Evolutionary conservation across 2,888 invertebrate genomes (phyloP).

Genomic region (Brenthis ino): DNA sequence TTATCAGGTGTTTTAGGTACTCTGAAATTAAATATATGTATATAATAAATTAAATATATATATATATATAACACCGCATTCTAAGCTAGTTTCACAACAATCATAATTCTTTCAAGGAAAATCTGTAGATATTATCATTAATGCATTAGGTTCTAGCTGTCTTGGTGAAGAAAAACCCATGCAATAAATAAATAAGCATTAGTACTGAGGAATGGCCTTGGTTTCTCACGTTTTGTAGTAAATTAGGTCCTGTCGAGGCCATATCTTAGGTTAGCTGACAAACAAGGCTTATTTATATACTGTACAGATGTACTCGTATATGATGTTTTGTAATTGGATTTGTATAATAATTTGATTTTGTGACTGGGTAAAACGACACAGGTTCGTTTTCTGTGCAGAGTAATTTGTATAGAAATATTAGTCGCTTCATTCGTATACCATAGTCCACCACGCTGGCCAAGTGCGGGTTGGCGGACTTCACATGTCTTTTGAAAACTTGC

Average conservation of each 20-base stretch:
- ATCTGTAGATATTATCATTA: slow-evolving; percentile 3
- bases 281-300: not conserved
- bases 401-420: too few relatives aligned
- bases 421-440: too few relatives aligned
- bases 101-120: slow-evolving; percentile 13
- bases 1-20: not conserved
- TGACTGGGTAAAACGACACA: too few relatives aligned
- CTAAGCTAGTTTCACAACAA: not conserved
- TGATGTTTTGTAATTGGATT: too few relatives aligned
- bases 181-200: not conserved
- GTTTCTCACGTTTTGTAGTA: slow-evolving; percentile 18
- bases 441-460: too few relatives aligned
- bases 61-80: not conserved
- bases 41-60: too few relatives aligned
- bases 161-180: slow-evolving; percentile 12
- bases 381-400: not conserved
- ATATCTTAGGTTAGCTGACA: slow-evolving; percentile 16
- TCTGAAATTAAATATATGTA: too few relatives aligned
- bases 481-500: too few relatives aligned
- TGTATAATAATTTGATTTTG: not conserved
- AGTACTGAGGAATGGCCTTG: slow-evolving; percentile 1
- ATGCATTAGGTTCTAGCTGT: slow-evolving; percentile 6
- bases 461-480: too few relatives aligned
- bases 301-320: not conserved
- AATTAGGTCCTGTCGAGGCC: slow-evolving; percentile 20